Conservation (phyloP, 1,140 invertebrate species). For the Meloidogyne hapla region DNA sequence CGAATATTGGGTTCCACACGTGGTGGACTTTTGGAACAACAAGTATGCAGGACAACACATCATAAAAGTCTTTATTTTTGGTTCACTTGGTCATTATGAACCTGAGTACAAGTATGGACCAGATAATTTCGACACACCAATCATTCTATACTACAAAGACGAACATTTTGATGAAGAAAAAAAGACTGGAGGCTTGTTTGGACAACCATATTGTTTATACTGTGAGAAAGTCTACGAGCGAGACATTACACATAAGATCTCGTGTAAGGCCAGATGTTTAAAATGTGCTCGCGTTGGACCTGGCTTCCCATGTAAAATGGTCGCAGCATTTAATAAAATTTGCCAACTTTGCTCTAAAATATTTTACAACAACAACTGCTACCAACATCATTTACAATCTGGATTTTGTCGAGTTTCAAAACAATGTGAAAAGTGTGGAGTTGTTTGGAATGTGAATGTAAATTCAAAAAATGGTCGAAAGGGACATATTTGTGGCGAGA, state of each 20-base stretch:
- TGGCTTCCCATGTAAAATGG: background rate
- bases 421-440: background rate
- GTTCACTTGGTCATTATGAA: background rate
- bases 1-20: background rate
- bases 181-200: background rate
- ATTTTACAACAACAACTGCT: background rate
- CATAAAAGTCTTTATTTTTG: slow-evolving; percentile 9
- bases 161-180: background rate
- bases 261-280: background rate
- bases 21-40: background rate
- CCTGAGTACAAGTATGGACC: background rate
- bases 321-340: background rate
- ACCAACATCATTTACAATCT: background rate
- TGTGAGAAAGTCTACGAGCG: background rate
- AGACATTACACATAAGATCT: background rate
- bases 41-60: background rate
- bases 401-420: background rate
- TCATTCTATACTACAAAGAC: background rate
- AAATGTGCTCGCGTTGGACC: background rate
- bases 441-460: background rate
- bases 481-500: background rate
- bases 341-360: background rate
- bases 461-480: background rate
- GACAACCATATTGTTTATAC: background rate
- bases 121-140: background rate